Conservation (phyloP, 2,113 vertebrate species). For the Campylorhamphus procurvoides region DNA sequence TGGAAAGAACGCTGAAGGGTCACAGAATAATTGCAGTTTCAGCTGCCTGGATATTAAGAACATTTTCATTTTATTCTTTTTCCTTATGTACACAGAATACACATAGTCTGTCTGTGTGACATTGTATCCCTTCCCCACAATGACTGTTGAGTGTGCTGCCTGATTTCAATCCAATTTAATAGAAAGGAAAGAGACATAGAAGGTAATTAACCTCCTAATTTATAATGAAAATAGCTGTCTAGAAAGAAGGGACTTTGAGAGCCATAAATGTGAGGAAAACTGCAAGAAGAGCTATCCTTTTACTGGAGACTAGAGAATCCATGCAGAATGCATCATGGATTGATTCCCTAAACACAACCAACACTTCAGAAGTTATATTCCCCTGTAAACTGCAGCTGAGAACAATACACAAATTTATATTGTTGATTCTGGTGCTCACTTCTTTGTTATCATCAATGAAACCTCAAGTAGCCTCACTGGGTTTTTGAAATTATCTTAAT, state of each 20-base stretch:
- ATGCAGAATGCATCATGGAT: neutral
- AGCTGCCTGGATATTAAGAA: neutral
- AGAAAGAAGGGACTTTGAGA: neutral
- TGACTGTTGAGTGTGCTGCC: neutral
- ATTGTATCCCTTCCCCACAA: neutral
- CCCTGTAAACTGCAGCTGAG: neutral
- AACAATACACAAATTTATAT: neutral
- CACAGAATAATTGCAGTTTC: neutral
- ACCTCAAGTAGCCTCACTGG: neutral
- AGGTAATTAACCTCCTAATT: neutral
- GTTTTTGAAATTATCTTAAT: neutral
- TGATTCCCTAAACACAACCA: neutral
- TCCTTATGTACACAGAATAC: neutral
- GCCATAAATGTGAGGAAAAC: neutral
- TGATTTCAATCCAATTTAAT: neutral
- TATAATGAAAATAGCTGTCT: neutral
- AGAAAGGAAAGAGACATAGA: neutral
- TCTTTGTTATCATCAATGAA: neutral
- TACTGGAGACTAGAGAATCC: neutral
- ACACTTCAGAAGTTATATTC: neutral
- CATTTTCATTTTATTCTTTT: neutral
- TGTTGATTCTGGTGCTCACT: neutral
- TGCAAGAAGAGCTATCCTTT: neutral
- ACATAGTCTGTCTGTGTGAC: neutral
- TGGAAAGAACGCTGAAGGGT: neutral